Base-by-base conservation (phyloP, 2,113 vertebrate genomes). In the Lonchura striata region DNA sequence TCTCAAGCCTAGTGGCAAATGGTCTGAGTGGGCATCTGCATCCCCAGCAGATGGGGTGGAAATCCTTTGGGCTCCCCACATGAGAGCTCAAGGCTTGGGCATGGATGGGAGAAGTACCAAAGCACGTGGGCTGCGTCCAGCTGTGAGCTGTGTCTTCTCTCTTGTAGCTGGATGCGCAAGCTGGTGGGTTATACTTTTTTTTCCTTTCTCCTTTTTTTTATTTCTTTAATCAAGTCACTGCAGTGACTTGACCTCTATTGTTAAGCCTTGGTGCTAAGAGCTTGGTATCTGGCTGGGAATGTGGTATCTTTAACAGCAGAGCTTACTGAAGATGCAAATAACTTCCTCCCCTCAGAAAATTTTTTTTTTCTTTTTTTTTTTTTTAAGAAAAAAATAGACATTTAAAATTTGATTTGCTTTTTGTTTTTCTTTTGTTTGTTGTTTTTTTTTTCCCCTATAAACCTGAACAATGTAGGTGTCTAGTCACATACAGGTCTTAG, bases 401-500 rank as follows among this genome's bases (percentile, higher is more conserved):
- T 98, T 98, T 97, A 96, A 98, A 98, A 98, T 98, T 98, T 98
- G 97, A 98, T 98, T 98, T 98, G 97, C 98, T 98, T 98, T 98
- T 96, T 97, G 96, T 98, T 98, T 97, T 97, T 96, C 93, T 95
- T 96, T 97, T 95, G 88, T 96, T 97, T 97, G 96, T 98, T 86
- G 88, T 91, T 94, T 86, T 94, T 88, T 70, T 41, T n/a, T 57
- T 63, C 33, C 80, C 60, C 96, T 95, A 97, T 98, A 98, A 98
- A 98, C 97, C 98, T 97, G 97, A 98, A 98, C 98, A 98, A 99
- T 98, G 98, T 99, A 99, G 99, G 99, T 99, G 99, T 99, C 99
- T 99, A 99, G 99, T 99, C 99, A 99, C 99, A 99, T 99, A 99
- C 99, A 99, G 99, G 99, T 99, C 99, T 99, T 99, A 99, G 99